These are phyloP conservation scores for Protophormia terraenovae DNA, from an alignment of 2,888 invertebrate species.

Conservation along the genomic window DNA sequence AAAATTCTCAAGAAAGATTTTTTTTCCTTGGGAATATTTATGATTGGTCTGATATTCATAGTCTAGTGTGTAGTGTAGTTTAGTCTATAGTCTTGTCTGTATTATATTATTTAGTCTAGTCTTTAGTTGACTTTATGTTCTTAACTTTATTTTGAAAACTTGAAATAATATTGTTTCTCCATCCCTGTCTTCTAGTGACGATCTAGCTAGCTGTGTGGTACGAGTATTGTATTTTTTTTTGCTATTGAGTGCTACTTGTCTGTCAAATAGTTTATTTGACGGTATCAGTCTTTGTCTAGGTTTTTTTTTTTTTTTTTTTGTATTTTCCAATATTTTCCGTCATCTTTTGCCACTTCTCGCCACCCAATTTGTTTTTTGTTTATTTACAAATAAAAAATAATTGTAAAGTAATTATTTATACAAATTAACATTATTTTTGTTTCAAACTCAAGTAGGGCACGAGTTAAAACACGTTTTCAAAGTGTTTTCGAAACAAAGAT, in stretches of 20 bases:
- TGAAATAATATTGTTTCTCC: too few species aligned
- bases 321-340: neutral
- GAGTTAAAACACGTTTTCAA: conserved; percentile 41
- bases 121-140: too few species aligned
- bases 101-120: too few species aligned
- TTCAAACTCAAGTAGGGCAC: neutral
- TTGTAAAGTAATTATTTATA: neutral
- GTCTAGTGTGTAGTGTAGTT: too few species aligned
- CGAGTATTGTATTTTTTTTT: neutral
- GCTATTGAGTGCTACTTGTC: neutral
- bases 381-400: neutral
- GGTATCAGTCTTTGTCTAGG: neutral
- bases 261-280: conserved; percentile 4
- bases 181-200: too few species aligned
- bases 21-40: too few species aligned
- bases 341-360: neutral
- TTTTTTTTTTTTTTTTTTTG: neutral
- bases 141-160: too few species aligned
- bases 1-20: too few species aligned
- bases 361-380: neutral
- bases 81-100: neutral
- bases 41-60: too few species aligned
- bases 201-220: neutral
- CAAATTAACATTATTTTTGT: neutral
- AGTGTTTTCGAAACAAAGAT: neutral